Base-by-base conservation (phyloP, 2,888 invertebrate genomes). In the Amphiduros pacificus region DNA sequence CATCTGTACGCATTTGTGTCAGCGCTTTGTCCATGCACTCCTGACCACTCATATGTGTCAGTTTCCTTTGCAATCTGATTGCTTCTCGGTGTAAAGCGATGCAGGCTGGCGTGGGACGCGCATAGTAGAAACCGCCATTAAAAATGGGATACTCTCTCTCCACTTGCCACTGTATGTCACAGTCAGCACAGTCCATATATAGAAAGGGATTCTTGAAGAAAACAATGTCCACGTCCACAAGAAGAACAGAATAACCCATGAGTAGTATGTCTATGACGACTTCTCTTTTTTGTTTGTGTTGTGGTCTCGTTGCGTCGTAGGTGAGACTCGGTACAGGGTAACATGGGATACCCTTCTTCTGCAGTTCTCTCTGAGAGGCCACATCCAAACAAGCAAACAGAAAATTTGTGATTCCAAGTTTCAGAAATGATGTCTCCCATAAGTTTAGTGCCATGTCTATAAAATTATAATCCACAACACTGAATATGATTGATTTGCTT, bases 251-350 rank as follows among this genome's bases (percentile, higher is more conserved):
- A 27, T 55, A 52, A 9, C 61, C 61, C 0, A 66, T 31, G 29
- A 36, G 20, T 24, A 66, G 50, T 2, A 55, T 59, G 5, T 49
- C 50, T 26, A 66, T 36, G 14, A 57, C 29, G 14, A 55, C 41
- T 26, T 53, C 55, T 2, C 68, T 70, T 32, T 70, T 70, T n/a
- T n/a, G n/a, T 5, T 63, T 48, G 55, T 70, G 68, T 1, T 68
- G 66, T 41, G 60, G 64, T n/a, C 53, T 49, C 2, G 6, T 2
- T 11, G 36, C 41, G 2, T 41, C 55, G 22, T 55, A 40, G n/a
- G 36, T 55, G n/a, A 41, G 40, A 17, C 41, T 26, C 26, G 40
- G 28, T 2, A 41, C 41, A 20, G 27, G 31, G 41, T 32, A 58
- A 27, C 58, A 58, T 1, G 22, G 32, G 2, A 58, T 32, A 31